phyloP scores from a whole-genome alignment of 2,797 vertebrate genomes.

The Halcyon smyrnensis region DNA sequence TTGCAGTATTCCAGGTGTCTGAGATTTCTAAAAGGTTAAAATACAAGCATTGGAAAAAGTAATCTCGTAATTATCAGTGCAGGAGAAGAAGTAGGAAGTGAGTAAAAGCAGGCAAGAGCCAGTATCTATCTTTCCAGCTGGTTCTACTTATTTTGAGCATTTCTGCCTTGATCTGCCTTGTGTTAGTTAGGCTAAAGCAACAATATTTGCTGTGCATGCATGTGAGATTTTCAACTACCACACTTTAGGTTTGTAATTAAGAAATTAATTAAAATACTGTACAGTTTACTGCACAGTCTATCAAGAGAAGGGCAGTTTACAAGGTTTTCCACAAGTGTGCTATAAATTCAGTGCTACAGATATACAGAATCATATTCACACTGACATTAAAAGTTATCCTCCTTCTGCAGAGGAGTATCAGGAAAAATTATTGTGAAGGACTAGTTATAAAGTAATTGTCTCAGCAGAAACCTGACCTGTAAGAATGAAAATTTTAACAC shows the following conservation, averaged over 20 bases:
- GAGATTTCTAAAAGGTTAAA: not conserved
- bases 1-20: not conserved
- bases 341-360: constrained; percentile 59
- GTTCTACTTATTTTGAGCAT: constrained; percentile 50
- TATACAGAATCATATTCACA: constrained; percentile 45
- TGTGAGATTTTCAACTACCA: constrained; percentile 65
- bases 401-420: constrained; percentile 59
- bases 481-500: not conserved
- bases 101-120: constrained; percentile 15
- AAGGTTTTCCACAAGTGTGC: constrained; percentile 54
- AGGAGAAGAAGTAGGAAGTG: constrained; percentile 31
- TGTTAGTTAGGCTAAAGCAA: constrained; percentile 32
- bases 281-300: constrained; percentile 73
- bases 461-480: constrained; percentile 35
- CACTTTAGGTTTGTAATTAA: constrained; percentile 67
- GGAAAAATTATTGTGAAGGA: constrained; percentile 48
- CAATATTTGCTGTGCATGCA: constrained; percentile 53
- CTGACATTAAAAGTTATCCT: constrained; percentile 61
- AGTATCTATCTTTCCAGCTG: constrained; percentile 55
- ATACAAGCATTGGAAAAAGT: constrained; percentile 37
- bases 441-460: constrained; percentile 60
- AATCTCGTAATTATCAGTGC: constrained; percentile 57
- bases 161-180: constrained; percentile 5
- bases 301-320: constrained; percentile 66
- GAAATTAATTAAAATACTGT: constrained; percentile 78